These are phyloP conservation scores for Siderastrea radians DNA, from an alignment of 92 coral and sea anemone genomes.

Conservation along the genomic window DNA sequence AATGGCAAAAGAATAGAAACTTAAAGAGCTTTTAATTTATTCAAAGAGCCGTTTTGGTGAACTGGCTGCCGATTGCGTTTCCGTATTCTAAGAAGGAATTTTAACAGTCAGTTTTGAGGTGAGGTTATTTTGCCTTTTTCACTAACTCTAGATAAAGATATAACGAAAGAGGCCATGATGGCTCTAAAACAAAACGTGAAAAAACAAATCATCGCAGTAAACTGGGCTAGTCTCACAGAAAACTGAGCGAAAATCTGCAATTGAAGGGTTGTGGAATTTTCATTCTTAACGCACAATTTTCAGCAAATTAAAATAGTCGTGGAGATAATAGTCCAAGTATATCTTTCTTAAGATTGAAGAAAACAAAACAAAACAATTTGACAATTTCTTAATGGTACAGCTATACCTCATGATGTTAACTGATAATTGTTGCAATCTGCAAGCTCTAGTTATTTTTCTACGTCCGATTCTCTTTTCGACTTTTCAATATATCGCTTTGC, in stretches of 20 bases:
- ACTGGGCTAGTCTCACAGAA: not conserved
- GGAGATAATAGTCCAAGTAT: not conserved
- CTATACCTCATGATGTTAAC: not conserved
- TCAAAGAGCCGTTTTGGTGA: conserved; percentile 18
- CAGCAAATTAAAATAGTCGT: not conserved
- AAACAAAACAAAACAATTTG: not conserved
- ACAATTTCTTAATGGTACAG: not conserved
- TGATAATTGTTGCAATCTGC: not conserved
- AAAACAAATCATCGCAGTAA: not conserved
- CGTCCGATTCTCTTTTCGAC: not conserved
- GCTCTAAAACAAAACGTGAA: not conserved
- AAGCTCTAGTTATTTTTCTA: not conserved
- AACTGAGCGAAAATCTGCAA: not conserved
- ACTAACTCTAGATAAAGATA: not conserved
- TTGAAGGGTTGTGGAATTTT: not conserved
- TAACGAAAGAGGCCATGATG: not conserved
- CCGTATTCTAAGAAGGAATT: conserved; percentile 9
- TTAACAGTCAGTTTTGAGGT: conserved; percentile 1
- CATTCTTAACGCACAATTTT: not conserved
- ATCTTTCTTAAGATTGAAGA: not conserved
- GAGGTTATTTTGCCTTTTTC: not conserved
- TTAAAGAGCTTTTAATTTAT: conserved; percentile 30
- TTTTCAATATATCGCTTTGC: not conserved
- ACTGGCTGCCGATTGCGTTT: conserved; percentile 3
- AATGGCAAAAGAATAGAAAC: not conserved